phyloP scores from a whole-genome alignment of 2,113 vertebrate species.

The Romanogobio albipinnatus region DNA sequence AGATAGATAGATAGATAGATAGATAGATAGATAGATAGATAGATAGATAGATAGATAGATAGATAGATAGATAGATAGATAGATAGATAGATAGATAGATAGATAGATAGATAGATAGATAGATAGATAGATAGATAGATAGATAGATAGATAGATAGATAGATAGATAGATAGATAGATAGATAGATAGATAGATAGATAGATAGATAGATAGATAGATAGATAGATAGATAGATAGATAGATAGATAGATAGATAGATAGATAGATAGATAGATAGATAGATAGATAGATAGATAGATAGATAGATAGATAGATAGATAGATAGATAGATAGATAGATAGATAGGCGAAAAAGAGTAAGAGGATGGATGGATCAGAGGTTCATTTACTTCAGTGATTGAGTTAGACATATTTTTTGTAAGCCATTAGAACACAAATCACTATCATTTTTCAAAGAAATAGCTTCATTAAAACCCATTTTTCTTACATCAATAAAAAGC shows the following conservation, averaged over 20 bases:
- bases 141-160: not conserved
- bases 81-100: not conserved
- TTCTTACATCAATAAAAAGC: constrained; percentile 8
- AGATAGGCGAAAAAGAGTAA: not conserved
- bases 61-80: not conserved
- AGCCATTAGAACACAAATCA: not conserved
- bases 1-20: not conserved
- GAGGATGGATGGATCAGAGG: not conserved
- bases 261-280: not conserved
- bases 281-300: not conserved
- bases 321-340: not conserved
- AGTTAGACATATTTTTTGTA: not conserved
- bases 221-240: not conserved
- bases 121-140: not conserved
- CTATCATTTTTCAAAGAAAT: constrained; percentile 25
- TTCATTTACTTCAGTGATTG: not conserved
- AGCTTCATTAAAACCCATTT: constrained; percentile 3
- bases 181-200: not conserved
- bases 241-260: not conserved
- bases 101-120: not conserved
- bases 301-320: not conserved
- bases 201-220: not conserved
- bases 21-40: not conserved
- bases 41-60: not conserved
- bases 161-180: not conserved